Base-by-base conservation (phyloP, 1,140 invertebrate genomes). In the Solen grandis region DNA sequence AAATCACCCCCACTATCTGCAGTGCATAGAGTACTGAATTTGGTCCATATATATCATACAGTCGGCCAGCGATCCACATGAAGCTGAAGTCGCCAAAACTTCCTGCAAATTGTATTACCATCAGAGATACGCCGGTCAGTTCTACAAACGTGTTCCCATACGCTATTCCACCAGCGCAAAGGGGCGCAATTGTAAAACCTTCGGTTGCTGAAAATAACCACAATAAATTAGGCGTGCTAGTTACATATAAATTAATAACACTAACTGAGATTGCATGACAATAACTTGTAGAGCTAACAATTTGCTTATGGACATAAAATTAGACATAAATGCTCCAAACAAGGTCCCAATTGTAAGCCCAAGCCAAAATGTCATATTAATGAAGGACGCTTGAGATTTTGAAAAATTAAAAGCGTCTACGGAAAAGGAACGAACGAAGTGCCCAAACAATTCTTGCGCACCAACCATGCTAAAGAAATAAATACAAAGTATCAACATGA, bases 371-470 rank as follows among this genome's bases (percentile, higher is more conserved):
- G 54, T 59, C 55, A 62, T 74, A 62, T 74, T 62, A 2, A 74
- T 25, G n/a, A 46, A 74, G 5, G 70, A 74, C 5, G 70, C 70
- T 29, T 74, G 16, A 3, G 55, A 33, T 62, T 62, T 74, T 3
- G 70, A 46, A 60, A 74, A 74, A 25, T 38, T 36, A 50, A 74
- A 62, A 2, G 50, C 59, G 33, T 62, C 57, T 0, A 74, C 70
- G 19, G 57, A 41, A 74, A 74, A 74, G 5, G 70, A 74, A 14
- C 70, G 35, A 5, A 74, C 70, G 55, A 74, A 74, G 22, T 74
- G 35, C 33, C 35, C 70, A 33, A 60, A 74, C 54, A 62, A 31
- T 36, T 74, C 55, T 50, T 60, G 2, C 2, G 35, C 70, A 14
- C 70, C 70, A 5, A 74, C 70, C 55, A 62, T 46, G 22, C 35